Evolutionary conservation across 2,888 invertebrate genomes (phyloP), one percentile per base, ranked within the genome.

Genomic region (Yponomeuta cagnagella): DNA sequence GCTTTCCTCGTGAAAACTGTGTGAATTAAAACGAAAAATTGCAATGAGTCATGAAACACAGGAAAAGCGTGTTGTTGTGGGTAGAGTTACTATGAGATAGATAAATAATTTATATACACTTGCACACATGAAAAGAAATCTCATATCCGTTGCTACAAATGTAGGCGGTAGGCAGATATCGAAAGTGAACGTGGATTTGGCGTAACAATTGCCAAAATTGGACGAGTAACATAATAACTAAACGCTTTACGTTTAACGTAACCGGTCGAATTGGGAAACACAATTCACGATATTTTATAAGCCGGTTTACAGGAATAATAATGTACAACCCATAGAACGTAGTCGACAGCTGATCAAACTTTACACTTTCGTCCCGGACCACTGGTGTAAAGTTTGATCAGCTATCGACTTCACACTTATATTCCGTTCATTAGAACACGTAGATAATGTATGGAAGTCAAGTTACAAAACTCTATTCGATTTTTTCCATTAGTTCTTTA

Each of bases 171-270:
- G 52, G 15, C 52, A 58, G 52, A 58, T 15, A 58, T 15, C 52
- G 52, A 58, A 58, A 58, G 52, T 15, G 52, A 58, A 58, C 52
- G 52, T 58, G 15, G 52, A 58, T 58, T 58, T 5, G 52, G 52
- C 52, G 15, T 58, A 58, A 58, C 52, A 58, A 58, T 58, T 58
- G 52, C 52, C 52, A 58, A 58, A 58, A 58, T 58, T 58, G 52
- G 52, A 58, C 12, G 52, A 58, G 52, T 58, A 58, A 58, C 52
- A 58, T 15, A 43, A 43, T 43, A 58, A 58, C 52, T 58, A 58
- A 58, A 12, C 5, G 52, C 52, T 58, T 58, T 58, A 58, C 52
- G 52, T 58, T 58, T 12, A 15, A 15, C 52, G 52, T 58, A 58
- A 58, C 52, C 52, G 52, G 52, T 58, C 52, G 52, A 12, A 15